These are phyloP conservation scores for Callyntrura guangdongensis DNA, from an alignment of 2,888 invertebrate genomes.

Conservation along the genomic window DNA sequence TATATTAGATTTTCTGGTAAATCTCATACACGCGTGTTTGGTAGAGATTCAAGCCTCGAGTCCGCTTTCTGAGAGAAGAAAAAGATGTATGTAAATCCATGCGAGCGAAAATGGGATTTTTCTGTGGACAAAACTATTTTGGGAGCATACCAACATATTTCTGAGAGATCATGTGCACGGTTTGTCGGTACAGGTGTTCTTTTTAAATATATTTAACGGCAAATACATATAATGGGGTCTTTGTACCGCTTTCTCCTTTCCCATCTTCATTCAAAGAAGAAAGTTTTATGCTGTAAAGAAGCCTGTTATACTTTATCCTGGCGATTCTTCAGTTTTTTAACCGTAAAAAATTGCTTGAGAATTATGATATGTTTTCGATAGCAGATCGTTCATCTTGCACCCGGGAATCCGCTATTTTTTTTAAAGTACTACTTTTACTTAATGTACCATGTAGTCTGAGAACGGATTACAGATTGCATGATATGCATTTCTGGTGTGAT, in stretches of 20 bases:
- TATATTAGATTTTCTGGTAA: conserved; percentile 65
- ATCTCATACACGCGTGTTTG: conserved; percentile 71
- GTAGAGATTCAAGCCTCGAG: conserved; percentile 70
- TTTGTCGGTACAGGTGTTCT: conserved; percentile 29
- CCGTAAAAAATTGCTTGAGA: not conserved
- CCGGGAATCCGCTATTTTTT: conserved; percentile 39
- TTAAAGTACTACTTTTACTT: no score
- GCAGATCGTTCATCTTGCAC: not conserved
- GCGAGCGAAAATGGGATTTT: conserved; percentile 57
- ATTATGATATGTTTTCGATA: no score
- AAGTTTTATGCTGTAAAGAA: no score
- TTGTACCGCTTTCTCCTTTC: not conserved
- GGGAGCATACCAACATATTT: conserved; percentile 30
- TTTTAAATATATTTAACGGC: no score
- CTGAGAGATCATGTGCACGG: conserved; percentile 22
- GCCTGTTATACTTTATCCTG: not conserved
- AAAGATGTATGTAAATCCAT: conserved; percentile 72
- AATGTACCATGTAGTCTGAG: no score
- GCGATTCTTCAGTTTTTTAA: not conserved
- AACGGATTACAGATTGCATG: no score
- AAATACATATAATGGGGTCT: conserved; percentile 58
- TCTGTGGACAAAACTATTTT: conserved; percentile 47
- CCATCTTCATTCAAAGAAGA: conserved; percentile 7
- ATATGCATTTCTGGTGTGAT: no score
- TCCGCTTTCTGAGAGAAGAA: conserved; percentile 31